These are phyloP conservation scores for Theodoxus fluviatilis DNA, from an alignment of 2,888 invertebrate genomes.

Conservation along the genomic window DNA sequence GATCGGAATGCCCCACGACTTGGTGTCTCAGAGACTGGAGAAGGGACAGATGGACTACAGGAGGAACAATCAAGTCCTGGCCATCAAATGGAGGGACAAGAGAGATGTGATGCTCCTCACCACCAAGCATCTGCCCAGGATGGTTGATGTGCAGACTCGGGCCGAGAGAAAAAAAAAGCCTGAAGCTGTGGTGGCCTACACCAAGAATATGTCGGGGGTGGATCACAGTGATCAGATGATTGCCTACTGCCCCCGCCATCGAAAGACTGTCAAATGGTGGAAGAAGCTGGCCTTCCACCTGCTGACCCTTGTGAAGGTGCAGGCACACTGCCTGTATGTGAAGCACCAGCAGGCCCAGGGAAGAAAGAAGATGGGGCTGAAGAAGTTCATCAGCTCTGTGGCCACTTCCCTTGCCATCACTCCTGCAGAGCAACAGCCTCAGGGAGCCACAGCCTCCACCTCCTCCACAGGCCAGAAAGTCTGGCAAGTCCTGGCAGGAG, in stretches of 20 bases:
- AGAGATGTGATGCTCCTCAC: slow-evolving; percentile 18
- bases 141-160: not conserved
- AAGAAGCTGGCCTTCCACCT: slow-evolving; percentile 26
- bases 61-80: not conserved
- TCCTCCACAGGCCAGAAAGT: too few species aligned
- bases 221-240: slow-evolving; percentile 25
- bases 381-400: too few species aligned
- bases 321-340: slow-evolving; percentile 14
- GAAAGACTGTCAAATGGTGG: slow-evolving; percentile 31
- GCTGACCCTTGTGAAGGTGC: slow-evolving; percentile 15
- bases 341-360: too few species aligned
- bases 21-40: not conserved
- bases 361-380: too few species aligned
- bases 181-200: slow-evolving; percentile 16
- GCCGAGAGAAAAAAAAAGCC: slow-evolving; percentile 23
- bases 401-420: too few species aligned
- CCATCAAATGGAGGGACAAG: slow-evolving; percentile 28
- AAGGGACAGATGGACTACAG: not conserved
- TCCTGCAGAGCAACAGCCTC: too few species aligned
- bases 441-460: too few species aligned
- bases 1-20: slow-evolving; percentile 25
- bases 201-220: slow-evolving; percentile 26
- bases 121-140: slow-evolving; percentile 2
- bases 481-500: too few species aligned
- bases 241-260: slow-evolving; percentile 20